These are phyloP conservation scores for Lysandra coridon DNA, from an alignment of 2,888 invertebrate genomes.

Conservation along the genomic window DNA sequence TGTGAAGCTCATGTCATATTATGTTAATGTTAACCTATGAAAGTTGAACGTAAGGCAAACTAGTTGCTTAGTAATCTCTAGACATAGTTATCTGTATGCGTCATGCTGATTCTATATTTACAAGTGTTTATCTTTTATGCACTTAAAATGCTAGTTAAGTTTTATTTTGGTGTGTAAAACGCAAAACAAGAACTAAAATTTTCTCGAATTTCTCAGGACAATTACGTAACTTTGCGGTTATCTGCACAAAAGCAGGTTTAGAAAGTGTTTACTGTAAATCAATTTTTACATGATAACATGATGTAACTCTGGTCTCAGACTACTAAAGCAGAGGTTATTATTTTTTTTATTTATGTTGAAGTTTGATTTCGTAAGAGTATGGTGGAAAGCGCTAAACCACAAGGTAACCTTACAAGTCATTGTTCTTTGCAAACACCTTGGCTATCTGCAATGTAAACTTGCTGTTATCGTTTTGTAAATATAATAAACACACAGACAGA, in stretches of 20 bases:
- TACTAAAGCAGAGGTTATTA: background rate
- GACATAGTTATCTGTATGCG: background rate
- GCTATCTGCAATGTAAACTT: background rate
- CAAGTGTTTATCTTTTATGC: background rate
- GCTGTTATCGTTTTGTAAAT: background rate
- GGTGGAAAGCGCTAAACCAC: background rate
- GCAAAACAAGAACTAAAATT: background rate
- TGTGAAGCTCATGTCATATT: background rate
- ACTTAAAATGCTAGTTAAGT: background rate
- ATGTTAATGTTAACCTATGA: background rate
- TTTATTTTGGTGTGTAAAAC: background rate
- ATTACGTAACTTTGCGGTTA: background rate
- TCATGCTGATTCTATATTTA: background rate
- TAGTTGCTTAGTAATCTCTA: background rate
- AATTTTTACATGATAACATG: constrained; percentile 4
- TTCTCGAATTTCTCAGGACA: background rate
- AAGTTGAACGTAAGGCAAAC: constrained; percentile 3
- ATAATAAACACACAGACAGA: background rate
- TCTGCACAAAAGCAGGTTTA: background rate
- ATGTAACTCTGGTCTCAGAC: background rate
- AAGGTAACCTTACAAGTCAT: too few species aligned
- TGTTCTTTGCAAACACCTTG: background rate
- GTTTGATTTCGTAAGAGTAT: background rate
- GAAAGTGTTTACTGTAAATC: background rate
- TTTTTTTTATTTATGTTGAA: background rate